phyloP scores from a whole-genome alignment of 2,113 vertebrate species.

The Carassius gibelio region DNA sequence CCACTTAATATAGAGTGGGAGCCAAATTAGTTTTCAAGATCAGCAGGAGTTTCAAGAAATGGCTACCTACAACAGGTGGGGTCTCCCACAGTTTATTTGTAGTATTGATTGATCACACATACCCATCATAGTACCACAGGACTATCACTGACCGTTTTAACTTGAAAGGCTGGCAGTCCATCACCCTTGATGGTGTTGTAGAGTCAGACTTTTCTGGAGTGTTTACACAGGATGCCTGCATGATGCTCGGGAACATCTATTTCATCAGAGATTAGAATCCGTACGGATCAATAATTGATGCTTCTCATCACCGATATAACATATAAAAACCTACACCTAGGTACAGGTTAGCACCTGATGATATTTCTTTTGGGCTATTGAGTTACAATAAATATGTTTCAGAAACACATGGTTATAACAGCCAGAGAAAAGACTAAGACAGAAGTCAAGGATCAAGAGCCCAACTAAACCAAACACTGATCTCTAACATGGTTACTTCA shows the following conservation, averaged over 20 bases:
- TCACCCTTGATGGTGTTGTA: constrained; percentile 34
- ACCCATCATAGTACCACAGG: constrained; percentile 1
- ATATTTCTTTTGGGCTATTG: too few relatives aligned
- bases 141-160: constrained; percentile 25
- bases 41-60: constrained; percentile 23
- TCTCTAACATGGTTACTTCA: too few relatives aligned
- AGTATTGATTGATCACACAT: constrained; percentile 26
- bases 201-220: constrained; percentile 21
- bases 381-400: too few relatives aligned
- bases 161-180: constrained; percentile 33
- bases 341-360: too few relatives aligned
- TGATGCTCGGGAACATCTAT: constrained; percentile 5
- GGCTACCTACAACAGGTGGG: background rate
- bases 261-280: background rate
- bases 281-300: too few relatives aligned
- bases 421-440: too few relatives aligned
- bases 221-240: constrained; percentile 29
- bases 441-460: too few relatives aligned
- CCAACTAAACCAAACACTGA: too few relatives aligned
- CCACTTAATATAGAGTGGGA: too few relatives aligned
- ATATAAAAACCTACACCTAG: background rate
- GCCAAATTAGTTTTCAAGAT: constrained; percentile 13
- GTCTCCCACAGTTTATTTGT: constrained; percentile 20
- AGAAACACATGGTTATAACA: too few relatives aligned
- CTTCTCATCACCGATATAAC: too few relatives aligned